Conservation (phyloP, 1,140 invertebrate species). For the Coelopa frigida region DNA sequence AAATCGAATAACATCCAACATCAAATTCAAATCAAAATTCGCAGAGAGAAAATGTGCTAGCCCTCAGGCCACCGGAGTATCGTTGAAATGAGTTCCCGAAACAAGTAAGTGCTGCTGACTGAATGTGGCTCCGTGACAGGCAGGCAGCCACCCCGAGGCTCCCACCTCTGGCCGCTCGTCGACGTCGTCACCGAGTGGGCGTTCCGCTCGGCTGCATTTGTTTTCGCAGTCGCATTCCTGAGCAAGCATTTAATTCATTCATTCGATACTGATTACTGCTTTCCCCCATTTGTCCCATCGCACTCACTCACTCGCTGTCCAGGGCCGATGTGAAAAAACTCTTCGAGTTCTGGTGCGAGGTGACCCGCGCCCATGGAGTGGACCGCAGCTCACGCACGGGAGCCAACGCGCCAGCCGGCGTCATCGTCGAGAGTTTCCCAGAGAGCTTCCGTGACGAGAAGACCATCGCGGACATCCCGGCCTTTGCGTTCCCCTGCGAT, state of each 20-base stretch:
- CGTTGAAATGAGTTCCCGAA: conserved; percentile 32
- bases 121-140: background rate
- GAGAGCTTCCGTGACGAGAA: conserved; percentile 62
- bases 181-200: conserved; percentile 23
- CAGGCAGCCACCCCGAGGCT: background rate
- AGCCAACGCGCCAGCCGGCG: conserved; percentile 38
- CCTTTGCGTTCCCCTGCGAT: conserved; percentile 78
- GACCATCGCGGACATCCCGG: conserved; percentile 66
- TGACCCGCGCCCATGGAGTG: conserved; percentile 52
- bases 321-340: conserved; percentile 75
- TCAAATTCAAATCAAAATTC: too few species aligned
- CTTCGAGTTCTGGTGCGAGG: conserved; percentile 78
- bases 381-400: conserved; percentile 31
- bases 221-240: background rate
- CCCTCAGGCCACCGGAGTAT: background rate
- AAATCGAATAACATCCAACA: too few species aligned
- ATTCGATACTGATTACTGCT: too few species aligned
- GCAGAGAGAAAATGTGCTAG: too few species aligned
- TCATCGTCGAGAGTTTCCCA: conserved; percentile 71
- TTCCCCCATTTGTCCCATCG: too few species aligned
- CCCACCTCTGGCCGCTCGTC: background rate
- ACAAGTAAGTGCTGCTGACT: conserved; percentile 30
- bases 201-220: conserved; percentile 29
- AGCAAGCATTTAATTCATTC: too few species aligned
- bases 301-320: conserved; percentile 6